A percentile compares a stretch with the other conserved stretches of the same genome.
Conservation (phyloP, 1,140 invertebrate genomes). For the Ridgeia piscesae region DNA sequence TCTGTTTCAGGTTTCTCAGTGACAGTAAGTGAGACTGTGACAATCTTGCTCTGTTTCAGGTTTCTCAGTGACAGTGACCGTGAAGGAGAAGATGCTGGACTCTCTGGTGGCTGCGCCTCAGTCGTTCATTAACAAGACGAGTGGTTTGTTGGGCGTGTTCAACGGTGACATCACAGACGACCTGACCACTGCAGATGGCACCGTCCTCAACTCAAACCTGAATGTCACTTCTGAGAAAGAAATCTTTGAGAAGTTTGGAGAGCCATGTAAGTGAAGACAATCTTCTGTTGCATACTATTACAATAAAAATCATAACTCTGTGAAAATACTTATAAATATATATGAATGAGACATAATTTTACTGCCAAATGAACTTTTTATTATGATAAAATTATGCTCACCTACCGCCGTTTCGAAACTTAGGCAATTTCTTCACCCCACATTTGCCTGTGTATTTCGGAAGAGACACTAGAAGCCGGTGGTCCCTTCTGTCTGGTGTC, state of each 20-base stretch:
- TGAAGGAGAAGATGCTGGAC: not conserved
- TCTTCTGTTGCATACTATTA: no score
- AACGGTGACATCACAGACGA: constrained; percentile 31
- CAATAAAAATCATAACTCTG: no score
- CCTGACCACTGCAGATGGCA: constrained; percentile 28
- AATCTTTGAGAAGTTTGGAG: constrained; percentile 28
- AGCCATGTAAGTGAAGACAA: constrained; percentile 31
- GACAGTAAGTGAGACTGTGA: not conserved
- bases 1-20: no score
- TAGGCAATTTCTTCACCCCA: no score
- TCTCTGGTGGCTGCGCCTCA: not conserved
- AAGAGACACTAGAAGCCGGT: no score
- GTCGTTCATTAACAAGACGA: not conserved
- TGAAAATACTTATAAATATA: no score
- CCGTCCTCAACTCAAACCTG: not conserved
- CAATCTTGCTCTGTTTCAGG: not conserved
- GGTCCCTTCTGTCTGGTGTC: no score
- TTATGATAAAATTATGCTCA: no score
- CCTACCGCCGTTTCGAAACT: no score
- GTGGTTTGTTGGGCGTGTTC: constrained; percentile 33
- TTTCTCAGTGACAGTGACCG: not conserved
- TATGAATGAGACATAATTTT: no score
- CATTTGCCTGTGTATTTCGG: no score
- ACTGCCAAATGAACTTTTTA: no score
- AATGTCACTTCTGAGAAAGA: constrained; percentile 17